phyloP scores from a whole-genome alignment of 1,140 invertebrate genomes.

The Gonioctena quinquepunctata region DNA sequence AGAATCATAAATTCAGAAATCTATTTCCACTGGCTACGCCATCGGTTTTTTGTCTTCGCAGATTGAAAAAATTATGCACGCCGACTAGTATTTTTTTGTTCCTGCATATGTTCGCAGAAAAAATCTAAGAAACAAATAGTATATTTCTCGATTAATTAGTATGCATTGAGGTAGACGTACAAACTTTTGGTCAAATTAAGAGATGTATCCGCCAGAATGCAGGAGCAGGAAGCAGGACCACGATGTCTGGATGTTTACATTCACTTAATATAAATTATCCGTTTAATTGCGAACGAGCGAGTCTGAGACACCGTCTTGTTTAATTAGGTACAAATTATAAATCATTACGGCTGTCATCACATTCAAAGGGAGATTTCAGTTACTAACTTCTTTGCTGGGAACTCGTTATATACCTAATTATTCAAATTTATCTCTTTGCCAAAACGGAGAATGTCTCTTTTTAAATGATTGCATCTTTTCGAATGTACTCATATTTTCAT shows the following conservation, averaged over 20 bases:
- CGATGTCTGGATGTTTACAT: conserved; percentile 22
- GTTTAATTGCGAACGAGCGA: conserved; percentile 17
- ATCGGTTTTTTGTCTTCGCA: too few relatives aligned
- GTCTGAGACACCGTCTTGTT: conserved; percentile 15
- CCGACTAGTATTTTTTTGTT: too few relatives aligned
- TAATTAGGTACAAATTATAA: conserved; percentile 20
- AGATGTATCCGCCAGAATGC: not conserved
- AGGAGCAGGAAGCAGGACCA: not conserved
- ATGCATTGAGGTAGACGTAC: not conserved
- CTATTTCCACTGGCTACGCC: too few relatives aligned
- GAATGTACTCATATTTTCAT: not conserved
- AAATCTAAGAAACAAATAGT: too few relatives aligned
- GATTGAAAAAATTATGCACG: too few relatives aligned
- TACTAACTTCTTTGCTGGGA: conserved; percentile 46
- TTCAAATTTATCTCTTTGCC: conserved; percentile 32
- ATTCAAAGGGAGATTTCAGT: conserved; percentile 6
- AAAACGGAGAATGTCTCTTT: not conserved
- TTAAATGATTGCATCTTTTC: not conserved
- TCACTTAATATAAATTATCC: conserved; percentile 18
- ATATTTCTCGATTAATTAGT: not conserved
- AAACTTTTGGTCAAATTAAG: not conserved
- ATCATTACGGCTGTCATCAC: conserved; percentile 12
- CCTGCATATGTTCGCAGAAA: too few relatives aligned
- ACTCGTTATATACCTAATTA: conserved; percentile 39
- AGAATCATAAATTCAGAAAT: too few relatives aligned